phyloP scores from a whole-genome alignment of 2,797 vertebrate species.

The Darevskia mixta region DNA sequence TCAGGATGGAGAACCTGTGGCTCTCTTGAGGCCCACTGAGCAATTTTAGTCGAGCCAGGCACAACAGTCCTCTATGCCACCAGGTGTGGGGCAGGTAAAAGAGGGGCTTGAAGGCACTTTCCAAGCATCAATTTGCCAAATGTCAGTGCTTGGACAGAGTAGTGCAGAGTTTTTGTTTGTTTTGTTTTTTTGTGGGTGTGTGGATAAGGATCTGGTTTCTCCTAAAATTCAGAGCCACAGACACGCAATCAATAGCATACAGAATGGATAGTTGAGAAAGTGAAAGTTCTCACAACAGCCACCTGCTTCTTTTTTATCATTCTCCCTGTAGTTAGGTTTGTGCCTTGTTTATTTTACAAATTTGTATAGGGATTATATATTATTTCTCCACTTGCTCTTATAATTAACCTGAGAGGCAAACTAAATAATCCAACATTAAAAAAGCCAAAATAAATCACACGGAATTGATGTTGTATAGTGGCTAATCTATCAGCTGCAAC shows the following conservation, averaged over 20 bases:
- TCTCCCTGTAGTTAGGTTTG: conserved; percentile 42
- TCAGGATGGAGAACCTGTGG: too few species aligned
- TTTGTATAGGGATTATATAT: conserved; percentile 50
- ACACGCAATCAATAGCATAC: background rate
- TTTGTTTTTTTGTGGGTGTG: too few species aligned
- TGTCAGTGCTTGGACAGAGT: too few species aligned
- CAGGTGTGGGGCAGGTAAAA: too few species aligned
- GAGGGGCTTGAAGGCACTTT: too few species aligned
- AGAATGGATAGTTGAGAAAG: background rate
- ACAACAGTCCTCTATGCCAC: too few species aligned
- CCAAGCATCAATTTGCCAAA: too few species aligned
- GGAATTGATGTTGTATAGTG: background rate
- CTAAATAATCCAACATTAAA: background rate
- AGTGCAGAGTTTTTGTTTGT: too few species aligned
- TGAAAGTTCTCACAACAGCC: background rate
- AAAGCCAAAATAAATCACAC: conserved; percentile 20
- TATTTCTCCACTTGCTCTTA: conserved; percentile 57
- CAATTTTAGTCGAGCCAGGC: too few species aligned
- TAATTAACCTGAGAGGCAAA: conserved; percentile 48
- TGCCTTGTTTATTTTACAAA: conserved; percentile 45
- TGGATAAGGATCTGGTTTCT: too few species aligned
- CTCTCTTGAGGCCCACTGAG: too few species aligned
- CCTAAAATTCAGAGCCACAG: too few species aligned
- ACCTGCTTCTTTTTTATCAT: conserved; percentile 27
- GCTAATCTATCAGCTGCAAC: background rate